Evolutionary conservation across 2,113 vertebrate species (phyloP), one percentile per base, ranked within the genome.

Genomic region (Chitala chitala): DNA sequence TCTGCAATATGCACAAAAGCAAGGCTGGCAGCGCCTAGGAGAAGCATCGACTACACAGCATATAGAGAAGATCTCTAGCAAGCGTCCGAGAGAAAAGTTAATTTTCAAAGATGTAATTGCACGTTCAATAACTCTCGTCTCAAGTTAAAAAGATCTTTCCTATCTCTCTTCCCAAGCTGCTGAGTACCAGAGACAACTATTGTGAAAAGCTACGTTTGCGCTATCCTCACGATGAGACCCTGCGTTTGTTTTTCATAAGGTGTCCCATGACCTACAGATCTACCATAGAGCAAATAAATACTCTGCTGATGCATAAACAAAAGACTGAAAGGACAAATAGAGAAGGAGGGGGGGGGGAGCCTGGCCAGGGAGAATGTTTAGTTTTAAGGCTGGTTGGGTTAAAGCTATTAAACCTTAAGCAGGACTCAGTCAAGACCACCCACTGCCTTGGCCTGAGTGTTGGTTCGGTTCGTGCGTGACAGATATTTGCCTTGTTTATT

Each of bases 391-490:
- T 76, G 70, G 77, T 78, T 81, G 79, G 80, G 87, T 85, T 82
- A 80, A 83, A 84, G 72, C 83, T 82, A 83, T 82, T 84, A 81
- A 87, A 86, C 80, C 77, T 83, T 82, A 84, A 76, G 71, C 75
- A 78, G 78, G 83, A 76, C 73, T 40, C 53, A 29, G 77, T 44
- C 66, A 55, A 72, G 87, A 86, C 88, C 85, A 86, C 86, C 83
- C 86, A 86, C 75, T 65, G 48, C 29, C 76, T 73, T 54, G 69
- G 56, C 71, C 68, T 73, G 72, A 22, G 24, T 17, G 61, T 73
- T 53, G 53, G 48, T 73, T 79, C 75, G 69, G 71, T 81, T 83
- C 75, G 69, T 73, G 63, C 66, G 40, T 77, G 77, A 83, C 53
- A 71, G 76, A 76, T 78, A 75, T 78, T 79, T 82, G 74, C 63